Evolutionary conservation across 2,113 vertebrate genomes (phyloP).

Genomic region (Pterocles gutturalis): DNA sequence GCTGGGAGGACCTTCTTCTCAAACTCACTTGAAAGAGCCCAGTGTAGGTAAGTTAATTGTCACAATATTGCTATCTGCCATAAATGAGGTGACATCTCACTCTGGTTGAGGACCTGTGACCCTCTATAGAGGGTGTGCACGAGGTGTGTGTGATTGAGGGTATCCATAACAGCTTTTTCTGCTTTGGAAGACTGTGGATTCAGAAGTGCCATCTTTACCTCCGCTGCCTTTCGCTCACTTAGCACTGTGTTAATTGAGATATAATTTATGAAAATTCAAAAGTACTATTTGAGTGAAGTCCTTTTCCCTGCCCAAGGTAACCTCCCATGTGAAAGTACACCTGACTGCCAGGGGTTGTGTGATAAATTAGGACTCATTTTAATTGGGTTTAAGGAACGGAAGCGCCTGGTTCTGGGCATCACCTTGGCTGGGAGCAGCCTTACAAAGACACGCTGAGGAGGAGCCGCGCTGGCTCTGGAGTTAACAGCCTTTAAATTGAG

Average conservation of each 20-base stretch:
- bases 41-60: not conserved
- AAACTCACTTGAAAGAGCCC: not conserved
- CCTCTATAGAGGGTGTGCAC: not conserved
- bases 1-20: not conserved
- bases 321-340: not conserved
- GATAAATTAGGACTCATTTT: not conserved
- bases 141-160: not conserved
- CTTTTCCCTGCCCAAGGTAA: not conserved
- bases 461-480: not conserved
- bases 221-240: accelerated
- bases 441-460: not conserved
- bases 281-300: not conserved
- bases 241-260: not conserved
- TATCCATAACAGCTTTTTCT: not conserved
- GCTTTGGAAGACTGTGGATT: not conserved
- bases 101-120: not conserved
- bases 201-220: not conserved
- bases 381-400: not conserved
- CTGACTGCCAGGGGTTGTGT: not conserved
- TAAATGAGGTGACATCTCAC: not conserved
- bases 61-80: not conserved
- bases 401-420: not conserved
- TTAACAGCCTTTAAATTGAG: constrained; percentile 68
- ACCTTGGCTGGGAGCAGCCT: not conserved
- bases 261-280: not conserved